Evolutionary conservation across 2,888 invertebrate genomes (phyloP).

Genomic region (Sinelater perroti): DNA sequence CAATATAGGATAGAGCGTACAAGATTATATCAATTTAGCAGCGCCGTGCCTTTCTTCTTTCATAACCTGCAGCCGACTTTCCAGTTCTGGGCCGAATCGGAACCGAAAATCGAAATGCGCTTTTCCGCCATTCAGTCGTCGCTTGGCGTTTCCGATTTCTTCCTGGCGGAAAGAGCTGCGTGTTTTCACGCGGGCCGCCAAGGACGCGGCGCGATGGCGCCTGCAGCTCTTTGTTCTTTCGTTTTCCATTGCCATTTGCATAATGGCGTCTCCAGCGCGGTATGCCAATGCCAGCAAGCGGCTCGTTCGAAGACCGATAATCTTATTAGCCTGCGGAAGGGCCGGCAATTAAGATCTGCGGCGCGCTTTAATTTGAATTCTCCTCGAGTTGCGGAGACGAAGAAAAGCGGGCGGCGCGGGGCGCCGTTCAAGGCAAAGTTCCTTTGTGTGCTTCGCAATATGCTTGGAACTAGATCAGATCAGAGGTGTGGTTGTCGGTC

Average conservation of each 20-base stretch:
- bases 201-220: neutral
- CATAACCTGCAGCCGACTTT: neutral
- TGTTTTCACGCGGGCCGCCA: neutral
- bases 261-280: slow-evolving; percentile 2
- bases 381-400: slow-evolving; percentile 1
- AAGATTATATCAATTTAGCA: too few relatives aligned
- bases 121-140: neutral
- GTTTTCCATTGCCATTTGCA: slow-evolving; percentile 12
- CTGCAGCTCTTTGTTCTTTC: neutral
- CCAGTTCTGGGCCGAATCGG: too few relatives aligned
- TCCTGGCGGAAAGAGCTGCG: neutral
- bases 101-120: neutral
- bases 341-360: neutral
- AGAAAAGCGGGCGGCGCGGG: too few relatives aligned
- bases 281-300: slow-evolving; percentile 9
- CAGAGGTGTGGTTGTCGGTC: too few relatives aligned
- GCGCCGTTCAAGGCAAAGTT: too few relatives aligned
- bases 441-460: too few relatives aligned
- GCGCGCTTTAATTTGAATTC: slow-evolving; percentile 6
- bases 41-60: neutral
- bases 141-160: neutral
- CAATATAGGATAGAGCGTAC: too few relatives aligned
- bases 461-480: too few relatives aligned
- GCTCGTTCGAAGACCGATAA: slow-evolving; percentile 12
- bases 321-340: neutral